A percentile compares a stretch with the other conserved stretches of the same genome.
These are phyloP conservation scores for Phoxinus dragarum DNA, from an alignment of 2,797 vertebrate genomes.

Conservation along the genomic window DNA sequence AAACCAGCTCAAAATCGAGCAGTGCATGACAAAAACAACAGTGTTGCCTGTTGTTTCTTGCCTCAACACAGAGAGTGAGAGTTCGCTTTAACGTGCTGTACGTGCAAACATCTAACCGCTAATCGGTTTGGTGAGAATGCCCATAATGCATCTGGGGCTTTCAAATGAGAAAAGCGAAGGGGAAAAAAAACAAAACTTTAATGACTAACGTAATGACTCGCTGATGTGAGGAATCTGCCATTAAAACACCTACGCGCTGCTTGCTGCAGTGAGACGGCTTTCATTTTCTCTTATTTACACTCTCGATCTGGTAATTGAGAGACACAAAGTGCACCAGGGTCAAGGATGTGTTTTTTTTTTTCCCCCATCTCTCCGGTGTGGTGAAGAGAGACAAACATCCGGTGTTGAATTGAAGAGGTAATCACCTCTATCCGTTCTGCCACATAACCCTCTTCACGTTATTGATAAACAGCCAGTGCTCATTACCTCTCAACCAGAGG, in stretches of 20 bases:
- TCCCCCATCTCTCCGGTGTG: neutral
- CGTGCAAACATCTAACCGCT: constrained; percentile 9
- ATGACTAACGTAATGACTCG: constrained; percentile 15
- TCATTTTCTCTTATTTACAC: constrained; percentile 25
- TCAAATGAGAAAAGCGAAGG: neutral
- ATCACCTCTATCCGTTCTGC: constrained; percentile 58
- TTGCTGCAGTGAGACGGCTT: constrained; percentile 16
- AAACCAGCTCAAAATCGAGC: neutral
- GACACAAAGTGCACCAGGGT: constrained; percentile 33
- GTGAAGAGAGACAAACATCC: constrained; percentile 53
- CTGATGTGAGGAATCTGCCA: constrained; percentile 24
- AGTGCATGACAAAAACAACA: neutral
- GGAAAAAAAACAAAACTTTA: neutral
- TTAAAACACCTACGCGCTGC: constrained; percentile 31
- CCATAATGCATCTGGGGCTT: constrained; percentile 14
- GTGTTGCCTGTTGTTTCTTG: neutral
- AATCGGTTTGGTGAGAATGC: constrained; percentile 34
- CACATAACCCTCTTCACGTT: constrained; percentile 54
- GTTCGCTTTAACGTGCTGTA: constrained; percentile 9
- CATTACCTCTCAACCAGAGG: constrained; percentile 46
- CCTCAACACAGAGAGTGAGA: neutral
- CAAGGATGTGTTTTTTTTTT: constrained; percentile 28
- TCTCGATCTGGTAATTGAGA: constrained; percentile 49
- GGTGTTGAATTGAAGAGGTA: constrained; percentile 49
- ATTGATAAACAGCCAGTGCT: constrained; percentile 62